Base-by-base conservation (phyloP, 2,888 invertebrate genomes). In the Polietes domitor region DNA sequence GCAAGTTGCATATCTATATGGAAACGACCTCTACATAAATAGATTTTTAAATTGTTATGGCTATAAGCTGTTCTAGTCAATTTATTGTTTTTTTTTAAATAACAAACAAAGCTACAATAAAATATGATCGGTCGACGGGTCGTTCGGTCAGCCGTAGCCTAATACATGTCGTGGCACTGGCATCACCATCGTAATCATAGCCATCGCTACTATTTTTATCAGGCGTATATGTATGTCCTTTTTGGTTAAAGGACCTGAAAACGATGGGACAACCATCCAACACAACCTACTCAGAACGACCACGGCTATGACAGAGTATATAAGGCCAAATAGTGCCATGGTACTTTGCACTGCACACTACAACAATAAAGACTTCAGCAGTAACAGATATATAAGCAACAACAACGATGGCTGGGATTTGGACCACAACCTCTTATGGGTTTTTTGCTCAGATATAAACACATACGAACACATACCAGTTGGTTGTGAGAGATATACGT, bases 261-360 rank as follows among this genome's bases (percentile, higher is more conserved):
- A 41, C 24, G 68, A 43, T 37, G 68, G 68, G 68, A n/a, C 53
- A 65, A 28, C 1, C 58, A 58, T 24, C 5, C 26, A 24, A 24
- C 50, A 50, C n/a, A n/a, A n/a, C n/a, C n/a, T n/a, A n/a, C n/a
- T n/a, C n/a, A n/a, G n/a, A 53, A 26, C 12, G 71, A 63, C 19
- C 61, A n/a, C 53, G 77, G 74, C 47, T 74, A 77, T 65, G 61
- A 80, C 78, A 75, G 86, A 82, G 87, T 82, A 85, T 82, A 86
- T 83, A 88, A 89, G 90, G 89, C 88, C 90, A 90, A 90, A 88
- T 87, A 86, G 89, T 89, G 89, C 86, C 88, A 88, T 82, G 86
- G 87, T 88, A 88, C 88, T 89, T 88, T 89, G 88, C 89, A 88
- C 89, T 88, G 85, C 82, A 85, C 74, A 17, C 43, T 24, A 41